These are phyloP conservation scores for Euphydryas editha DNA, from an alignment of 2,888 invertebrate species.

Conservation along the genomic window DNA sequence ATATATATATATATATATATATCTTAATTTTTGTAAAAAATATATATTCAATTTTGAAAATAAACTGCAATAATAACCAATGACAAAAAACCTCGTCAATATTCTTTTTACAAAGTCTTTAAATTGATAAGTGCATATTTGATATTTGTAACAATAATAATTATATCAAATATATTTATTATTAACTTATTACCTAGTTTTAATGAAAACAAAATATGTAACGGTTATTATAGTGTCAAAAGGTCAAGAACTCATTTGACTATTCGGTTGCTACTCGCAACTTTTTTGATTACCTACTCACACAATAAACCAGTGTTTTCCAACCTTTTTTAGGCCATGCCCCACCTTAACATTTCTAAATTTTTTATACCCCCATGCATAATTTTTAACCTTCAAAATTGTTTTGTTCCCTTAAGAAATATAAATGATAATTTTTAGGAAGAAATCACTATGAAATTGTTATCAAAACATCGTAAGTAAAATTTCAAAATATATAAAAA, in stretches of 20 bases:
- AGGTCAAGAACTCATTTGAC: constrained; percentile 17
- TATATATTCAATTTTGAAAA: neutral
- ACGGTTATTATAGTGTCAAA: constrained; percentile 12
- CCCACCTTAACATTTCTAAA: too few species aligned
- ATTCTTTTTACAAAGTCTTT: neutral
- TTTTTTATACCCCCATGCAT: too few species aligned
- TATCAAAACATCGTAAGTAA: too few species aligned
- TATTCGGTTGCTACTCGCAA: neutral
- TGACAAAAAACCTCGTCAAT: neutral
- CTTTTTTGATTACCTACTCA: constrained; percentile 13
- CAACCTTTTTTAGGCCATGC: too few species aligned
- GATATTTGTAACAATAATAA: too few species aligned
- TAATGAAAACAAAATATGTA: constrained; percentile 5
- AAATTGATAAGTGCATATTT: too few species aligned
- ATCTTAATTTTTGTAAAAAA: neutral
- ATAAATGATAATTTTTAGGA: too few species aligned
- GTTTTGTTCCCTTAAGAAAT: too few species aligned
- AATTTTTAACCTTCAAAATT: too few species aligned
- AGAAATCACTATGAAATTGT: too few species aligned
- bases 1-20: constrained; percentile 5
- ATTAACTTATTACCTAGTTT: neutral
- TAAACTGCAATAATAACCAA: neutral
- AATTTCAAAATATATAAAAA: too few species aligned
- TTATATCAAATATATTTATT: neutral
- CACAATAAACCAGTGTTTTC: too few species aligned